These are phyloP conservation scores for Drosophila lini DNA, from an alignment of 1,140 invertebrate genomes.

Conservation along the genomic window DNA sequence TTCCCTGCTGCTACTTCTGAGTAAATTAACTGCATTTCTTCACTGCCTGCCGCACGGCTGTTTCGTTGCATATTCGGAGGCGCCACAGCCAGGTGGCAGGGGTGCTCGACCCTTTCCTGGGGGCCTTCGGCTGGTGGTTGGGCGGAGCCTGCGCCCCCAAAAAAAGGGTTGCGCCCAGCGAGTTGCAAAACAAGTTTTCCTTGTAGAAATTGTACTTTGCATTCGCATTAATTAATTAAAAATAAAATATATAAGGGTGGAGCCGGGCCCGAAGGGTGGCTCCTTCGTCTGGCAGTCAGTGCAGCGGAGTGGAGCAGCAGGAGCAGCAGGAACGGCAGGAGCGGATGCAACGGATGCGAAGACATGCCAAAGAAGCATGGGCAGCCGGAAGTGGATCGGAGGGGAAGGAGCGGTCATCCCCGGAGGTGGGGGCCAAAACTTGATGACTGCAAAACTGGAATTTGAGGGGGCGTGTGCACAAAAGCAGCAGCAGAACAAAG, in stretches of 20 bases:
- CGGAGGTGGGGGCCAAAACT: constrained; percentile 60
- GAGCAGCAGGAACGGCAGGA: constrained; percentile 26
- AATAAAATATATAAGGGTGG: constrained; percentile 74
- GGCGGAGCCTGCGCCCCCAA: constrained; percentile 42
- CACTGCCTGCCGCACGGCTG: constrained; percentile 53
- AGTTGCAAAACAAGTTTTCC: constrained; percentile 82
- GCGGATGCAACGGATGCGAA: constrained; percentile 78
- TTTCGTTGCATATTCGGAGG: constrained; percentile 73
- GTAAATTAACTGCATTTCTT: constrained; percentile 83
- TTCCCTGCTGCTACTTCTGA: constrained; percentile 73
- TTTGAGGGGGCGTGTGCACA: constrained; percentile 71
- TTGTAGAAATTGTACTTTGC: constrained; percentile 84
- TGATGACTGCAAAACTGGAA: constrained; percentile 80
- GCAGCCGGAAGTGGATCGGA: constrained; percentile 54
- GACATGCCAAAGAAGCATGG: constrained; percentile 81
- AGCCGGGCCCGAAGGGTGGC: constrained; percentile 58
- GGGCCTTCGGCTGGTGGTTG: constrained; percentile 10
- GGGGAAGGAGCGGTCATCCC: constrained; percentile 14
- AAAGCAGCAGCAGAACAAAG: constrained; percentile 73
- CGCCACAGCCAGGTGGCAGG: constrained; percentile 52
- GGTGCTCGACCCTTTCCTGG: constrained; percentile 7
- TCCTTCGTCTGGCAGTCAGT: constrained; percentile 58
- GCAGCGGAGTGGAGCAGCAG: constrained; percentile 51
- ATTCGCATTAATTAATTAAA: constrained; percentile 84
- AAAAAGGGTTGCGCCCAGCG: constrained; percentile 50